Percentiles rank a stretch among this genome's conserved stretches.
These are phyloP conservation scores for Mechanitis messenoides DNA, from an alignment of 2,888 invertebrate species.

Conservation along the genomic window DNA sequence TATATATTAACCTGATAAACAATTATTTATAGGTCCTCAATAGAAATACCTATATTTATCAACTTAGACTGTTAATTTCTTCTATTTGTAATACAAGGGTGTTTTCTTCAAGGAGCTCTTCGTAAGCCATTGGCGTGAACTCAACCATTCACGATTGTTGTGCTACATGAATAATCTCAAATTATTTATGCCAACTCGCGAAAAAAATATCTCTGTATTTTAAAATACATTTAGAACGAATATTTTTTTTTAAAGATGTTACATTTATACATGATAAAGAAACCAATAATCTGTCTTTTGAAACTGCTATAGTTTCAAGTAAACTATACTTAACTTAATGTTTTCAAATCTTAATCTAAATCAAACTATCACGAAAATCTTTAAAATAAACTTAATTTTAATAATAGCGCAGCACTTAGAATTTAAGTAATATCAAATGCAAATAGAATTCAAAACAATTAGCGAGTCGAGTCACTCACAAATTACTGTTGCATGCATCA, in stretches of 20 bases:
- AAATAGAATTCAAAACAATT: constrained; percentile 19
- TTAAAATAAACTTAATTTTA: constrained; percentile 4
- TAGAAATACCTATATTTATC: constrained; percentile 28
- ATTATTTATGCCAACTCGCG: constrained; percentile 34
- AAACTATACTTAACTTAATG: too few species aligned
- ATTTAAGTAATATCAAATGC: neutral
- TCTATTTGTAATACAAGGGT: constrained; percentile 46
- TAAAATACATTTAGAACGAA: neutral
- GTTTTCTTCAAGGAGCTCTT: constrained; percentile 37
- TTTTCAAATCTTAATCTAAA: neutral
- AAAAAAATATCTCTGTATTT: constrained; percentile 6
- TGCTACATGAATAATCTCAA: constrained; percentile 39
- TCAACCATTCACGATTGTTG: constrained; percentile 44
- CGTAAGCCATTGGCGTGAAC: constrained; percentile 44
- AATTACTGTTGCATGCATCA: constrained; percentile 23
- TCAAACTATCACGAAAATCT: constrained; percentile 5
- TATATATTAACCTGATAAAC: neutral
- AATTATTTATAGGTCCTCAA: neutral
- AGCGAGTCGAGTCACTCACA: constrained; percentile 13
- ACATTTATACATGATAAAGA: too few species aligned
- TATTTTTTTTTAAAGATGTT: too few species aligned
- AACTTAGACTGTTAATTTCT: constrained; percentile 36
- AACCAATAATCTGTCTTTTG: too few species aligned
- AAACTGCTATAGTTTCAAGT: too few species aligned
- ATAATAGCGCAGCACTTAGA: constrained; percentile 8